Conservation (phyloP, 2,113 vertebrate genomes). For the Rhabdornis inornatus region DNA sequence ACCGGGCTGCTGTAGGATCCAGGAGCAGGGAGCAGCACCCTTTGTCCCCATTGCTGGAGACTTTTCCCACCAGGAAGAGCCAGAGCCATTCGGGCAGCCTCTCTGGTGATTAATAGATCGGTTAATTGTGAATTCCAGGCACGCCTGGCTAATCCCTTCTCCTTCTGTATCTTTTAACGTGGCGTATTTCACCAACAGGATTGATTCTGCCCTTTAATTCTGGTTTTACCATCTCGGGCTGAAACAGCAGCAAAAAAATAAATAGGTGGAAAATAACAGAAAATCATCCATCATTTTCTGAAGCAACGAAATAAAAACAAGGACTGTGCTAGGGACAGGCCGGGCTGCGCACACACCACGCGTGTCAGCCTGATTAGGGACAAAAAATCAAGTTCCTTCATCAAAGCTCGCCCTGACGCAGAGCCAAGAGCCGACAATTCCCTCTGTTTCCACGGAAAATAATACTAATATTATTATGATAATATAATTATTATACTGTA, state of each 20-base stretch:
- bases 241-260: constrained; percentile 1
- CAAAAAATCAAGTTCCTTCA: background rate
- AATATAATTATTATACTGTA: background rate
- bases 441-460: background rate
- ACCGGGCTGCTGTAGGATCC: accelerated
- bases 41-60: background rate
- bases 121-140: background rate
- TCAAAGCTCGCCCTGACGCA: background rate
- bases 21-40: background rate
- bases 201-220: background rate
- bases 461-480: background rate
- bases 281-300: constrained; percentile 2
- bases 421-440: background rate
- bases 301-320: background rate
- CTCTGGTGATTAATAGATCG: background rate
- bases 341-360: background rate
- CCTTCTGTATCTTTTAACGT: background rate
- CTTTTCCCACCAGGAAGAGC: background rate
- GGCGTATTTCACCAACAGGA: background rate
- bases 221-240: background rate
- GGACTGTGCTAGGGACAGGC: background rate
- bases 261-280: background rate
- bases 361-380: background rate
- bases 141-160: background rate
- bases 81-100: background rate